These are phyloP conservation scores for Leptestheria dahalacensis DNA, from an alignment of 1,140 invertebrate species.

Conservation along the genomic window DNA sequence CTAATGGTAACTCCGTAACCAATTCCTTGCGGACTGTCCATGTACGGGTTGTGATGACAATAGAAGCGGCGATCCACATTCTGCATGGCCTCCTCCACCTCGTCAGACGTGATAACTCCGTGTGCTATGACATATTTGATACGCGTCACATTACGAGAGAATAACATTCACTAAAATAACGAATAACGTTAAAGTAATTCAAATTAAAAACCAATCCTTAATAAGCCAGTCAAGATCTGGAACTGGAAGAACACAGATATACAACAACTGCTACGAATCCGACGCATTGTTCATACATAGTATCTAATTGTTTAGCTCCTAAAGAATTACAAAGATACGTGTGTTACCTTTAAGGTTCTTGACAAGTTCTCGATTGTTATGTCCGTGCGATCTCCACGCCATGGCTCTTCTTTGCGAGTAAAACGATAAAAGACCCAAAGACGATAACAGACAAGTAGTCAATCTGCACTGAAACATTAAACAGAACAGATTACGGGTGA, in stretches of 20 bases:
- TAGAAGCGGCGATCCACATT: constrained; percentile 73
- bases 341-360: constrained; percentile 58
- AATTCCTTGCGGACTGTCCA: constrained; percentile 77
- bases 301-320: too few species aligned
- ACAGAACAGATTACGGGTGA: too few species aligned
- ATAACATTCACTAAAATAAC: background rate
- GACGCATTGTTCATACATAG: too few species aligned
- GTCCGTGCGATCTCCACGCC: constrained; percentile 66
- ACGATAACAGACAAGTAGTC: background rate
- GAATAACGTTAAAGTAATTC: too few species aligned
- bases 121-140: constrained; percentile 45
- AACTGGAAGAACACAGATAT: too few species aligned
- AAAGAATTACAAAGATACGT: constrained; percentile 10
- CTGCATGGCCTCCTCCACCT: constrained; percentile 69
- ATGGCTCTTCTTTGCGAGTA: constrained; percentile 23
- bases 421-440: background rate
- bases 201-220: too few species aligned
- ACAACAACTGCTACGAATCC: too few species aligned
- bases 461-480: background rate
- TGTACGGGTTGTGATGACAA: constrained; percentile 47
- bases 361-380: constrained; percentile 67
- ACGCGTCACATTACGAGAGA: constrained; percentile 3
- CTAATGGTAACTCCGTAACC: constrained; percentile 87
- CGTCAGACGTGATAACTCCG: constrained; percentile 61
- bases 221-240: too few species aligned